A percentile compares a stretch with the other conserved stretches of the same genome.
phyloP scores from a whole-genome alignment of 37 sponge, comb jelly and placozoan genomes.

The Halichondria panicea region DNA sequence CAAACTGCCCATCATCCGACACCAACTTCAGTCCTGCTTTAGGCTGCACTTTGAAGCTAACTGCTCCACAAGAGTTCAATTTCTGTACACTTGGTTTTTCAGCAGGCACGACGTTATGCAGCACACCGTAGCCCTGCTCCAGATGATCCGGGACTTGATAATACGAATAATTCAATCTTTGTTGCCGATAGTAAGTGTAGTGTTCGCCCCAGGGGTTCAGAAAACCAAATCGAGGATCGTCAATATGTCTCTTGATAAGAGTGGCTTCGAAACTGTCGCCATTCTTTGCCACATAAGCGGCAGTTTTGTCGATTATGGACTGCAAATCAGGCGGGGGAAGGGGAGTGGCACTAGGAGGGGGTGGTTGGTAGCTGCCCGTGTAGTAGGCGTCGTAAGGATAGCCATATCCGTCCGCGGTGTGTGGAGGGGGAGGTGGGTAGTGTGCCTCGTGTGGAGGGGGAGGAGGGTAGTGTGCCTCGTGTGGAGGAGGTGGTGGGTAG shows the following conservation, averaged over 20 bases:
- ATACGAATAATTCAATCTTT: background rate
- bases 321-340: constrained; percentile 78
- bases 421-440: background rate
- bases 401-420: too few species aligned
- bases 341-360: constrained; percentile 7
- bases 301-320: constrained; percentile 83
- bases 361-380: constrained; percentile 1
- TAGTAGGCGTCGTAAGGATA: too few species aligned
- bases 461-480: background rate
- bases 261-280: constrained; percentile 76
- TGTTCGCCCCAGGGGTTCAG: constrained; percentile 76
- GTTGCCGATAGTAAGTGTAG: constrained; percentile 66
- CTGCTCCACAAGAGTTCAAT: constrained; percentile 54
- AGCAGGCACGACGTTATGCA: constrained; percentile 9
- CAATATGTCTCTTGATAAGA: constrained; percentile 53
- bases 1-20: background rate
- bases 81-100: constrained; percentile 33
- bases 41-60: constrained; percentile 57
- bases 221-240: constrained; percentile 79
- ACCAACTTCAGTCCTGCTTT: constrained; percentile 4
- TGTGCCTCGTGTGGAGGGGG: background rate
- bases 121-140: background rate
- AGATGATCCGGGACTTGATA: background rate
- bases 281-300: constrained; percentile 88
- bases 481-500: background rate